phyloP scores from a whole-genome alignment of 2,797 vertebrate genomes.

The Neosalanx taihuensis region DNA sequence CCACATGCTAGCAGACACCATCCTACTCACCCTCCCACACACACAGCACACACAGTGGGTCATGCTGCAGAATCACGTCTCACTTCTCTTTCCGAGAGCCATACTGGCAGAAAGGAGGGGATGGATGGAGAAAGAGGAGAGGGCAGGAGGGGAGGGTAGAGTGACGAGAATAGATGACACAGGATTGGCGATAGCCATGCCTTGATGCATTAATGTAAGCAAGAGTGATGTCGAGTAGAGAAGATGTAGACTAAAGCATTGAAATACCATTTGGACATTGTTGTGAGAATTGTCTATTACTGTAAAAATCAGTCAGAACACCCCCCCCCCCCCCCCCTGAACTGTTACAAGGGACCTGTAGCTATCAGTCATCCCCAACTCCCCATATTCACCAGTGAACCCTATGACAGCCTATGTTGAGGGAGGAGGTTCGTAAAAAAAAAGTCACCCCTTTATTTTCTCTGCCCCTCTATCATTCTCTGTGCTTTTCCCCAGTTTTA shows the following conservation, averaged over 20 bases:
- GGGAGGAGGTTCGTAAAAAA: not conserved
- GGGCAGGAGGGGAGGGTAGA: not conserved
- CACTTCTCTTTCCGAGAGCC: slow-evolving; percentile 4
- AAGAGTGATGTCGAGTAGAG: not conserved
- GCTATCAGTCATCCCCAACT: too few relatives aligned
- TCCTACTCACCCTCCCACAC: slow-evolving; percentile 6
- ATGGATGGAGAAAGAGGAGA: not conserved
- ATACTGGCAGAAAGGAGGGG: not conserved
- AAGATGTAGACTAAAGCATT: not conserved
- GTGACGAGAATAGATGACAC: too few relatives aligned
- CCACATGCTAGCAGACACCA: slow-evolving; percentile 20
- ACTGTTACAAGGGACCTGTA: too few relatives aligned
- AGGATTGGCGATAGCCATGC: not conserved
- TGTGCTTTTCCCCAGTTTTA: slow-evolving; percentile 21
- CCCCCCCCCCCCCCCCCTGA: too few relatives aligned
- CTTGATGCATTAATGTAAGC: not conserved
- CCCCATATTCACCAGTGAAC: too few relatives aligned
- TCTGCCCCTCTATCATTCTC: slow-evolving; percentile 1
- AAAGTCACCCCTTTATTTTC: not conserved
- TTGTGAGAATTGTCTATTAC: not conserved
- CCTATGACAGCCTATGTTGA: too few relatives aligned
- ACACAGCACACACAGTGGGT: slow-evolving; percentile 6
- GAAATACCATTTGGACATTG: not conserved
- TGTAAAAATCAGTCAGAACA: too few relatives aligned
- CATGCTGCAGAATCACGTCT: slow-evolving; percentile 3